These are phyloP conservation scores for Syrmaticus mikado DNA, from an alignment of 2,113 vertebrate genomes.

Conservation along the genomic window DNA sequence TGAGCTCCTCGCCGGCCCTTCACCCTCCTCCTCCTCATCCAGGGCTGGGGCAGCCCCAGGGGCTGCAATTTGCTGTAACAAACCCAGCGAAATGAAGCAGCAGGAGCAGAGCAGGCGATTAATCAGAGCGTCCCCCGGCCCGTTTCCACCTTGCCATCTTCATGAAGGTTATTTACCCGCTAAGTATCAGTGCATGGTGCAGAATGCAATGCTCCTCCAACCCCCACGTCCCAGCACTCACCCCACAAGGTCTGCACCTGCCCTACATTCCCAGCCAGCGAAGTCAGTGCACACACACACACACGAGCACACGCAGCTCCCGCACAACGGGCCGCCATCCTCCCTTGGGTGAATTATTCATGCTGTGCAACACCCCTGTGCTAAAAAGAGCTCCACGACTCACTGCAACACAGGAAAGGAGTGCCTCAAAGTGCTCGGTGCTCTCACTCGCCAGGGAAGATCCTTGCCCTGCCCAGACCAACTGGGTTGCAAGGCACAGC, in stretches of 20 bases:
- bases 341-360: constrained; percentile 75
- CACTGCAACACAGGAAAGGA: constrained; percentile 64
- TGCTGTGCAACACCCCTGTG: constrained; percentile 57
- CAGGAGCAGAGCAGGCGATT: constrained; percentile 57
- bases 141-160: constrained; percentile 44
- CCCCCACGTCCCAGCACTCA: background rate
- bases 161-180: constrained; percentile 74
- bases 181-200: constrained; percentile 1
- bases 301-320: background rate
- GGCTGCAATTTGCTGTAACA: constrained; percentile 65
- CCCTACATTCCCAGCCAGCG: background rate
- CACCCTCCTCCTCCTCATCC: background rate
- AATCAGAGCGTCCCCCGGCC: constrained; percentile 69
- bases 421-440: constrained; percentile 21
- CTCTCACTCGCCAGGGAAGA: background rate
- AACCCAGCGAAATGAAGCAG: constrained; percentile 68
- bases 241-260: background rate
- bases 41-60: background rate
- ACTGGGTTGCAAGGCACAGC: accelerated
- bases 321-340: constrained; percentile 29
- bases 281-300: background rate
- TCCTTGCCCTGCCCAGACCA: accelerated
- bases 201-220: background rate
- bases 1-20: accelerated
- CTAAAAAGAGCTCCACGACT: constrained; percentile 53